Percentiles rank a stretch among this genome's conserved stretches.
Evolutionary conservation across 2,888 invertebrate genomes (phyloP).

Genomic region (Amaurobius ferox): DNA sequence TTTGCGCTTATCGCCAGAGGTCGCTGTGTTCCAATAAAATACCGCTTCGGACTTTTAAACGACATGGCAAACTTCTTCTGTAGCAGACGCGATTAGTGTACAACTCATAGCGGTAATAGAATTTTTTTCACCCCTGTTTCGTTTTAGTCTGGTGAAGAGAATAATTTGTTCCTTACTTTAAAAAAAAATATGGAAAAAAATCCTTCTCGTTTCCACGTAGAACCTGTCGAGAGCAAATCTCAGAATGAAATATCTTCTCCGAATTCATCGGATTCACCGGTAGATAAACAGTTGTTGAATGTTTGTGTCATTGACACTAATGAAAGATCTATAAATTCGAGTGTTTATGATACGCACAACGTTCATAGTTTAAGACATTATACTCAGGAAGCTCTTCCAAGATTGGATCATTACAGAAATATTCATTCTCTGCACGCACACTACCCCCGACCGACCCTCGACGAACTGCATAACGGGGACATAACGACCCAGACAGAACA

Average conservation of each 20-base stretch:
- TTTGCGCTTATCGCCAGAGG: slow-evolving; percentile 14
- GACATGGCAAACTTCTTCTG: not conserved
- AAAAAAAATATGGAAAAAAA: slow-evolving; percentile 2
- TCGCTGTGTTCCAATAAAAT: slow-evolving; percentile 14
- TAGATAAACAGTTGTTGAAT: not conserved
- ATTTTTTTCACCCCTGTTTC: not conserved
- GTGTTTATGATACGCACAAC: slow-evolving; percentile 75
- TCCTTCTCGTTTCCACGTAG: slow-evolving; percentile 58
- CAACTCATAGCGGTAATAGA: not conserved
- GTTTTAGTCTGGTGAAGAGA: not conserved
- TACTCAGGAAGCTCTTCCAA: slow-evolving; percentile 78
- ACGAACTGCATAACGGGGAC: slow-evolving; percentile 77
- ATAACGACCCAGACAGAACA: slow-evolving; percentile 44
- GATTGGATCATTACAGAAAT: slow-evolving; percentile 79
- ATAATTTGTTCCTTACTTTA: not conserved
- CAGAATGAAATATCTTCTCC: not conserved
- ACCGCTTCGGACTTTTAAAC: slow-evolving; percentile 22
- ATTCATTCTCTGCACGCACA: slow-evolving; percentile 76
- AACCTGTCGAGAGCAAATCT: slow-evolving; percentile 29
- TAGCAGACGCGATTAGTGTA: slow-evolving; percentile 6
- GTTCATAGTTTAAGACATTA: slow-evolving; percentile 76
- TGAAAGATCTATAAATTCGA: slow-evolving; percentile 28
- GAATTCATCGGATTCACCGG: not conserved
- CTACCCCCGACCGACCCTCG: slow-evolving; percentile 77
- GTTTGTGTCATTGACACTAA: slow-evolving; percentile 35